A percentile compares a stretch with the other conserved stretches of the same genome.
Conservation (phyloP, 2,888 invertebrate species). For the Phlogophora meticulosa region DNA sequence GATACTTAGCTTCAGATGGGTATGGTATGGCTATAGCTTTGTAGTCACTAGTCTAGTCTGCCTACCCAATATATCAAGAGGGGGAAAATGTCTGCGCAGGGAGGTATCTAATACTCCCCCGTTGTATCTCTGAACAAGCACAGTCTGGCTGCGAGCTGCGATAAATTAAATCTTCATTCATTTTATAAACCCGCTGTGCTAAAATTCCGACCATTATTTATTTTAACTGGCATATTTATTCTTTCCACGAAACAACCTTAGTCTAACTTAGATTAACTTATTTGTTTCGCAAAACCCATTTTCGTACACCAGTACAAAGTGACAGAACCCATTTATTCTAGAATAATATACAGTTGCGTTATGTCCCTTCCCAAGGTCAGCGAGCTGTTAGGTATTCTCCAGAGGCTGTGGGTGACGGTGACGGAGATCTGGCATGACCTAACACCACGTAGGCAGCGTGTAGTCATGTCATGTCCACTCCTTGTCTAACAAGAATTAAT, state of each 20-base stretch:
- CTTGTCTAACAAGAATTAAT: conserved; percentile 52
- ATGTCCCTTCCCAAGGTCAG: conserved; percentile 60
- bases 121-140: conserved; percentile 16
- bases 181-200: conserved; percentile 15
- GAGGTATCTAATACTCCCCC: conserved; percentile 13
- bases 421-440: conserved; percentile 60
- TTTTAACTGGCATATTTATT: conserved; percentile 14
- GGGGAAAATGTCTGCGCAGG: conserved; percentile 17
- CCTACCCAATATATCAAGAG: not conserved
- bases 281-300: conserved; percentile 31
- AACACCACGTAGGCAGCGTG: conserved; percentile 62
- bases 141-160: conserved; percentile 17
- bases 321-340: conserved; percentile 47
- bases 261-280: conserved; percentile 7
- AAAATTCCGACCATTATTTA: conserved; percentile 10
- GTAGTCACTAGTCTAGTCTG: conserved; percentile 1
- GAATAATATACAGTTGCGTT: conserved; percentile 55
- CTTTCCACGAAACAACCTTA: conserved; percentile 8
- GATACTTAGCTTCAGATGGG: conserved; percentile 1
- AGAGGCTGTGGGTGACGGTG: conserved; percentile 59
- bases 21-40: not conserved
- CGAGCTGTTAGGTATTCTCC: conserved; percentile 55
- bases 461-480: conserved; percentile 59
- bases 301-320: conserved; percentile 13
- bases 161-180: conserved; percentile 35